phyloP scores from a whole-genome alignment of 1,140 invertebrate genomes.

The Sycobia sp. region DNA sequence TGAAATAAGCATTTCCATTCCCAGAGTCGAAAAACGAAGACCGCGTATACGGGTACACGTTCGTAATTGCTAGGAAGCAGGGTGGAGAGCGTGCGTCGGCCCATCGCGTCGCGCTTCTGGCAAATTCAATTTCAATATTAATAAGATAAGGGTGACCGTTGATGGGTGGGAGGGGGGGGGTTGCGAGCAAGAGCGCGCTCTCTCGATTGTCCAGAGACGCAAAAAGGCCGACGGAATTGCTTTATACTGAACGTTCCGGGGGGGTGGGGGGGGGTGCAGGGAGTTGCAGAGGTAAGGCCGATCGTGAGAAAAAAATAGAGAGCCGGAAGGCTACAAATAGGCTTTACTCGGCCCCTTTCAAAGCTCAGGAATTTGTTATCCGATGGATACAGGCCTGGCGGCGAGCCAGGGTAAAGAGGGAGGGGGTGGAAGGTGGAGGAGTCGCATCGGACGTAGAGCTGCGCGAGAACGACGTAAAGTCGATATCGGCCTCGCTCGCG shows the following conservation, averaged over 20 bases:
- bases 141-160: slow-evolving; percentile 1
- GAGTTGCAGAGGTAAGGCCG: too few species aligned
- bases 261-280: too few species aligned
- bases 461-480: slow-evolving; percentile 13
- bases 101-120: neutral
- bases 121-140: slow-evolving; percentile 27
- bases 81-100: too few species aligned
- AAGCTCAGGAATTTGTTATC: slow-evolving; percentile 33
- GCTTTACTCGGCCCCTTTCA: slow-evolving; percentile 17
- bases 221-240: neutral
- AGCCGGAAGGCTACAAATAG: slow-evolving; percentile 11
- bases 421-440: too few species aligned
- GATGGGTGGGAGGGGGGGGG: too few species aligned
- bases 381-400: slow-evolving; percentile 22
- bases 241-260: too few species aligned
- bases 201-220: neutral
- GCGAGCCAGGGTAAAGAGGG: slow-evolving; percentile 11
- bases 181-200: too few species aligned
- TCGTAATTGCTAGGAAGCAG: too few species aligned
- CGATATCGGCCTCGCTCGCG: slow-evolving; percentile 16
- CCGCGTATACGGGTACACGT: too few species aligned
- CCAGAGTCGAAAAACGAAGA: too few species aligned
- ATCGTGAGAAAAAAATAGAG: neutral
- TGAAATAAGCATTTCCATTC: too few species aligned
- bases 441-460: neutral